Percentiles rank a stretch among this genome's conserved stretches.
Evolutionary conservation across 2,888 invertebrate genomes (phyloP).

Genomic region (Dolichopus griseipennis): DNA sequence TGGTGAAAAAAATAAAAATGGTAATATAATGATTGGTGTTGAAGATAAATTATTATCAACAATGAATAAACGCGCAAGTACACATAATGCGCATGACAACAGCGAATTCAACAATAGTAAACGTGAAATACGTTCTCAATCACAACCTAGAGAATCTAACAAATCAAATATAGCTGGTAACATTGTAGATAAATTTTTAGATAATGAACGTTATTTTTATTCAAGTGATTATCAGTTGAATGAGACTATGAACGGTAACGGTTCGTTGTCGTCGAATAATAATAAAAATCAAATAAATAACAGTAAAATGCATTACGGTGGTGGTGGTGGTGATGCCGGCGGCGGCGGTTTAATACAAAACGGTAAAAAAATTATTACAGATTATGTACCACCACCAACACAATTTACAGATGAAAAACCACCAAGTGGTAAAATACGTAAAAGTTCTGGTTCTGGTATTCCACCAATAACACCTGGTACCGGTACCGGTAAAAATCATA

Average conservation of each 20-base stretch:
- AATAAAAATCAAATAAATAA: background rate
- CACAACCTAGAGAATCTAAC: conserved; percentile 23
- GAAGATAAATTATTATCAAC: conserved; percentile 1
- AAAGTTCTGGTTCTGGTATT: background rate
- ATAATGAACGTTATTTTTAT: conserved; percentile 30
- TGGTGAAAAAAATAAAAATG: conserved; percentile 38
- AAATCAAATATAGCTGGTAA: background rate
- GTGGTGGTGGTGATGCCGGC: background rate
- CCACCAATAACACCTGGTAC: conserved; percentile 24
- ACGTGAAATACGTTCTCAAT: conserved; percentile 19
- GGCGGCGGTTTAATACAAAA: conserved; percentile 14
- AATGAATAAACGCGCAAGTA: conserved; percentile 28
- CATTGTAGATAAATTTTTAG: conserved; percentile 26
- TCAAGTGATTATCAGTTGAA: conserved; percentile 34
- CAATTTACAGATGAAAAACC: conserved; percentile 1
- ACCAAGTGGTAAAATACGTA: conserved; percentile 6
- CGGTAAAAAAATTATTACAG: background rate
- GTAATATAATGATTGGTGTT: background rate
- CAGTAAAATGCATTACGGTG: background rate
- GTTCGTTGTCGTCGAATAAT: conserved; percentile 16
- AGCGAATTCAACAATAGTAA: conserved; percentile 14
- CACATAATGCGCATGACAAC: conserved; percentile 23
- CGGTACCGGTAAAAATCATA: conserved; percentile 20
- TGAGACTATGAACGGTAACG: conserved; percentile 32
- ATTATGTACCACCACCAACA: background rate